phyloP scores from a whole-genome alignment of 2,888 invertebrate species.

The Melieria crassipennis region DNA sequence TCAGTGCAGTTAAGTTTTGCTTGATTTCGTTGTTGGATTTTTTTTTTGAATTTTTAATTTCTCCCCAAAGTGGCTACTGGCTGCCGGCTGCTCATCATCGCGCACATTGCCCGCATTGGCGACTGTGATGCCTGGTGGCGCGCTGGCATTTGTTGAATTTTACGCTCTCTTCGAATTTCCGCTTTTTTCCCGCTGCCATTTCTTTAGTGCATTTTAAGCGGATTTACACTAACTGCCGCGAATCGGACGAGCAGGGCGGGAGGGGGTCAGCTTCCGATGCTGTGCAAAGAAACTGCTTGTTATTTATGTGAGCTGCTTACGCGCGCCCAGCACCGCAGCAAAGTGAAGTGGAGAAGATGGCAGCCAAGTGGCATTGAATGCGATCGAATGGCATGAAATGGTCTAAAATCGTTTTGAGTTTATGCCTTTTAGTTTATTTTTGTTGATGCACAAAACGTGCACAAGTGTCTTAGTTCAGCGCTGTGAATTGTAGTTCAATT shows the following conservation, averaged over 20 bases:
- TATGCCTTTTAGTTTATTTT: too few species aligned
- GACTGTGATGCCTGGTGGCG: neutral
- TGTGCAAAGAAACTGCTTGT: conserved; percentile 35
- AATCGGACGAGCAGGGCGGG: neutral
- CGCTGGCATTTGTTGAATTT: conserved; percentile 2
- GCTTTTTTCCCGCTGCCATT: conserved; percentile 23
- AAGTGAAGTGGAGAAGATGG: neutral
- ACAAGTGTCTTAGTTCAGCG: too few species aligned
- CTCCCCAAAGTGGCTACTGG: conserved; percentile 10
- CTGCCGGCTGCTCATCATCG: conserved; percentile 1
- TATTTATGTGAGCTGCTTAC: conserved; percentile 59
- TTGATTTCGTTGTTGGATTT: neutral
- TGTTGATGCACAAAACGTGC: too few species aligned
- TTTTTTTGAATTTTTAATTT: neutral
- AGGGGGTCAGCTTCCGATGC: neutral
- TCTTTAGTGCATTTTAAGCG: conserved; percentile 51
- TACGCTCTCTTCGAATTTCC: neutral
- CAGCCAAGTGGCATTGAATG: conserved; percentile 20
- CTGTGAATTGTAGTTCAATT: too few species aligned
- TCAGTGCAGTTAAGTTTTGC: neutral
- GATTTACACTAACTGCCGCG: conserved; percentile 49
- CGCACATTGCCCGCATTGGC: conserved; percentile 16
- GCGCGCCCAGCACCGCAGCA: conserved; percentile 24
- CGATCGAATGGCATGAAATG: conserved; percentile 21
- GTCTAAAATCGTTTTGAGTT: neutral